Conservation (phyloP, 2,888 invertebrate species). For the Gandaritis pyraliata region DNA sequence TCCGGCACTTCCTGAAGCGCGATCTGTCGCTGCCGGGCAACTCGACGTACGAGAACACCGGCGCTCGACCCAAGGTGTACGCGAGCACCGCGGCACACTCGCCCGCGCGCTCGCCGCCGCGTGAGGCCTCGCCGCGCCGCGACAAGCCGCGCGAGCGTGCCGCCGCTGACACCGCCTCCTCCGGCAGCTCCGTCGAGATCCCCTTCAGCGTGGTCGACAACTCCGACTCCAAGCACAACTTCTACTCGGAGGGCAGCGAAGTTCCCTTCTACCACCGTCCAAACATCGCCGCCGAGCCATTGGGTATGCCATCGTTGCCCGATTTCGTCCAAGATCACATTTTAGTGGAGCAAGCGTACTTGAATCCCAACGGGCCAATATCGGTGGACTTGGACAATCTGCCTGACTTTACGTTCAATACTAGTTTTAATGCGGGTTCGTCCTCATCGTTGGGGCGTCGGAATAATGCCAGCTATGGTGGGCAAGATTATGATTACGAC, state of each 20-base stretch:
- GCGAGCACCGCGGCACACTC: conserved; percentile 80
- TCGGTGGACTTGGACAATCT: conserved; percentile 87
- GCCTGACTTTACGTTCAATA: conserved; percentile 87
- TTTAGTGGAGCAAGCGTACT: conserved; percentile 90
- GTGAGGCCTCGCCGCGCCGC: conserved; percentile 58
- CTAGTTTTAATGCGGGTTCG: conserved; percentile 74
- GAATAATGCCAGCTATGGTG: conserved; percentile 60
- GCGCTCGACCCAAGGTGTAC: conserved; percentile 91
- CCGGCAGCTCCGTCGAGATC: conserved; percentile 77
- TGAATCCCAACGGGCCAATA: conserved; percentile 81
- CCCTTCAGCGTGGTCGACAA: conserved; percentile 80
- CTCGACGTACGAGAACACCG: conserved; percentile 87
- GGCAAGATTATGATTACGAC: conserved; percentile 71
- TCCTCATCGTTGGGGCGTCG: conserved; percentile 69
- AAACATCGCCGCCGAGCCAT: conserved; percentile 73
- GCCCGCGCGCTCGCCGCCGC: conserved; percentile 76
- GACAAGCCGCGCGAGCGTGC: conserved; percentile 61
- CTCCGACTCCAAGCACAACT: conserved; percentile 79
- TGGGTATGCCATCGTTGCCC: conserved; percentile 88
- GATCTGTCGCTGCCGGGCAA: conserved; percentile 83
- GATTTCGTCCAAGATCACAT: conserved; percentile 96
- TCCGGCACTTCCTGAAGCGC: conserved; percentile 92
- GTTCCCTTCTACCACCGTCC: conserved; percentile 75
- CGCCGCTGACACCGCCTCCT: conserved; percentile 67
- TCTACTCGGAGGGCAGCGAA: conserved; percentile 70